A percentile compares a stretch with the other conserved stretches of the same genome.
Evolutionary conservation across 2,797 vertebrate species (phyloP).

Genomic region (Borostomias antarcticus): DNA sequence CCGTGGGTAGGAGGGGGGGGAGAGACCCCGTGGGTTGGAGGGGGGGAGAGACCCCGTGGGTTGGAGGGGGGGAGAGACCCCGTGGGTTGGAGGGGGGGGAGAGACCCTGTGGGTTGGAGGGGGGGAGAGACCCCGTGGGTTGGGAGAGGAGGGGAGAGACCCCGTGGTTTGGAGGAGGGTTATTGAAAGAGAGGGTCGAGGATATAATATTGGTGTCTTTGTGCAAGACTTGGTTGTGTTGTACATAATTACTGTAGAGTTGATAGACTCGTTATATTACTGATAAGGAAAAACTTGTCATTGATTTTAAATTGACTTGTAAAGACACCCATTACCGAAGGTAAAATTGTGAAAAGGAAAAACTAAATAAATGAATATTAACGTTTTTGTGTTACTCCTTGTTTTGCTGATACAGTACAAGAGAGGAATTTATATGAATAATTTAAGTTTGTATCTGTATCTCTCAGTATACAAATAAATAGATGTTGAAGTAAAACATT

Average conservation of each 20-base stretch:
- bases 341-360: constrained; percentile 62
- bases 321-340: constrained; percentile 67
- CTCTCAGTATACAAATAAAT: constrained; percentile 79
- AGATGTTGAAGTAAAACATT: constrained; percentile 69
- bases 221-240: constrained; percentile 77
- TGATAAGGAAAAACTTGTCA: constrained; percentile 66
- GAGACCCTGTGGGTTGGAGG: too few species aligned
- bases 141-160: constrained; percentile 55
- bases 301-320: constrained; percentile 70
- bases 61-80: too few species aligned
- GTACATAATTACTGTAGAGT: constrained; percentile 80
- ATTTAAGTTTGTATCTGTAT: constrained; percentile 77
- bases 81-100: constrained; percentile 54
- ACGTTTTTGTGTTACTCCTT: constrained; percentile 74
- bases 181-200: constrained; percentile 62
- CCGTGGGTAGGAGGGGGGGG: too few species aligned
- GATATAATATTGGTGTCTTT: constrained; percentile 69
- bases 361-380: constrained; percentile 74
- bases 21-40: constrained; percentile 54
- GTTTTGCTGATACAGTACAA: constrained; percentile 69
- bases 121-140: constrained; percentile 56
- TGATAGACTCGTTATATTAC: constrained; percentile 71
- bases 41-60: too few species aligned
- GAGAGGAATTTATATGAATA: constrained; percentile 73
- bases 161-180: constrained; percentile 51